Base-by-base conservation (phyloP, 2,888 invertebrate genomes). In the Urechis unicinctus region DNA sequence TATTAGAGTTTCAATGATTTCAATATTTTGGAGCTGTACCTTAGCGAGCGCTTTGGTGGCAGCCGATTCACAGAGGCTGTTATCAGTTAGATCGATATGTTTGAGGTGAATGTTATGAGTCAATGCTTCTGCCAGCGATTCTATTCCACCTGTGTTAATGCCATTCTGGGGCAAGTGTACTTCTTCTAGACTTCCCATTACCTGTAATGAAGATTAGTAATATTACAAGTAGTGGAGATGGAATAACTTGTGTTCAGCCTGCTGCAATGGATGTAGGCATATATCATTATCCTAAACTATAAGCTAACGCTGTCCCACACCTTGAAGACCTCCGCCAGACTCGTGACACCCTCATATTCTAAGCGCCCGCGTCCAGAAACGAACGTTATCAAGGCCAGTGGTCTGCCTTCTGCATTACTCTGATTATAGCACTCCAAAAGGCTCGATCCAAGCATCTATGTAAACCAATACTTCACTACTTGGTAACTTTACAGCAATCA, bases 151-250 rank as follows among this genome's bases (percentile, higher is more conserved):
- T 71, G 88, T 86, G 79, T 91, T 91, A 66, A 98, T 97, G 0
- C 96, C 95, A 79, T 99, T 98, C 79, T 98, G 97, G 0, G 93
- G 94, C 88, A 98, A 91, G 3, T 85, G 85, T 29, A 99, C 83
- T 74, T 91, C 89, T 78, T 94, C 91, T 9, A 98, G 78, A 0
- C 88, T 88, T 28, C 88, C 87, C 68, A 96, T 83, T 50, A 83
- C 82, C 83, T 88, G 78, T n/a, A n/a, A n/a, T n/a, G n/a, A n/a
- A n/a, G n/a, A n/a, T n/a, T n/a, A n/a, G n/a, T n/a, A n/a, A n/a
- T n/a, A n/a, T n/a, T n/a, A n/a, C n/a, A n/a, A n/a, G n/a, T n/a
- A n/a, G n/a, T n/a, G n/a, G n/a, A n/a, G n/a, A n/a, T n/a, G n/a
- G n/a, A n/a, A n/a, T n/a, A n/a, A n/a, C n/a, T n/a, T n/a, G n/a